These are phyloP conservation scores for Leiothrix lutea DNA, from an alignment of 2,113 vertebrate genomes.

Conservation along the genomic window DNA sequence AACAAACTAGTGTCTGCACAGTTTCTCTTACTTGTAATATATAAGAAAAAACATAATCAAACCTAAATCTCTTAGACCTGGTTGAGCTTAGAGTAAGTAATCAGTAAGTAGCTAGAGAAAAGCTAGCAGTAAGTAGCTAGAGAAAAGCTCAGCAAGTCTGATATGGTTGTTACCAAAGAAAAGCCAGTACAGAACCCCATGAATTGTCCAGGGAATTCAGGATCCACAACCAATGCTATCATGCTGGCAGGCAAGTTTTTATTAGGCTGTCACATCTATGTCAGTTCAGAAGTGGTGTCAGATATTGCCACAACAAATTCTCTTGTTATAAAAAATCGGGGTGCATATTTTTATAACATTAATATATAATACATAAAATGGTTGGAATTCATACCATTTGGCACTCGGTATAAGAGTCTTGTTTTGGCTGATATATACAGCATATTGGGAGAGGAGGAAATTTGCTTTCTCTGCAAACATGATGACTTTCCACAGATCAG, in stretches of 20 bases:
- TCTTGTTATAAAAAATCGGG: slow-evolving; percentile 39
- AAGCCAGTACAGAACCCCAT: background rate
- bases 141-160: slow-evolving; percentile 39
- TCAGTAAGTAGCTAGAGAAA: background rate
- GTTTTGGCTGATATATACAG: slow-evolving; percentile 55
- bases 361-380: slow-evolving; percentile 44
- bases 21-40: background rate
- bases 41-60: background rate
- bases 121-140: background rate
- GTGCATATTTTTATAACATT: slow-evolving; percentile 47
- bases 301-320: slow-evolving; percentile 60
- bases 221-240: slow-evolving; percentile 10
- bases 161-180: background rate
- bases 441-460: slow-evolving; percentile 52
- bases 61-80: background rate
- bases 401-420: background rate
- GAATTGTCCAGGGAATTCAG: background rate
- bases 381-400: slow-evolving; percentile 46
- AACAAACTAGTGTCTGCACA: background rate
- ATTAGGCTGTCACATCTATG: slow-evolving; percentile 6
- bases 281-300: slow-evolving; percentile 51
- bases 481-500: slow-evolving; percentile 61
- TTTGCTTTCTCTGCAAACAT: slow-evolving; percentile 62
- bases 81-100: background rate
- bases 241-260: slow-evolving; percentile 28